phyloP scores from a whole-genome alignment of 1,140 invertebrate species.

The Fopius arisanus region DNA sequence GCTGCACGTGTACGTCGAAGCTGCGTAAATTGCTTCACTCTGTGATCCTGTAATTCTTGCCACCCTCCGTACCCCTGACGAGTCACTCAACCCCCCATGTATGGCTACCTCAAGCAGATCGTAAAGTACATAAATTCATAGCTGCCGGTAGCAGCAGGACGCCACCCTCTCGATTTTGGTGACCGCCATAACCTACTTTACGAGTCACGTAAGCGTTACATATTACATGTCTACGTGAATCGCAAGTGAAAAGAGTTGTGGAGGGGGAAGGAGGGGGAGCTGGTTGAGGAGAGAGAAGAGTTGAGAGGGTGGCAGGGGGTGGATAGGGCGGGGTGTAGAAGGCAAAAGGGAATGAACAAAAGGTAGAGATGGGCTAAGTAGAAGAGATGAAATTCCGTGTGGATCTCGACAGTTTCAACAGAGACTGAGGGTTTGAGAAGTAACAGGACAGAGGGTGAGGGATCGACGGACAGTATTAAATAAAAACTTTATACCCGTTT shows the following conservation, averaged over 20 bases:
- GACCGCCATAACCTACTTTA: slow-evolving; percentile 29
- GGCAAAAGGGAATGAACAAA: neutral
- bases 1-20: neutral
- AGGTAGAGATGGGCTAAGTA: neutral
- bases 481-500: slow-evolving; percentile 16
- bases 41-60: neutral
- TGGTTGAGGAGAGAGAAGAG: too few species aligned
- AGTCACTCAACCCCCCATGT: neutral
- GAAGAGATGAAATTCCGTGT: slow-evolving; percentile 5
- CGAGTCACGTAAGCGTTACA: slow-evolving; percentile 42
- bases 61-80: too few species aligned
- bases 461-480: slow-evolving; percentile 4
- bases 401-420: slow-evolving; percentile 4
- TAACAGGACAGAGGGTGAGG: neutral
- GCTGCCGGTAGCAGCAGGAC: neutral
- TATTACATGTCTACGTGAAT: slow-evolving; percentile 39
- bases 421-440: neutral
- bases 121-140: slow-evolving; percentile 32
- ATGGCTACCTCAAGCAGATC: slow-evolving; percentile 5
- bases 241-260: slow-evolving; percentile 15
- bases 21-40: neutral
- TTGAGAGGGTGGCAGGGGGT: too few species aligned
- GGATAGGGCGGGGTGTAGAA: neutral
- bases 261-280: neutral
- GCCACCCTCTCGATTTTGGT: slow-evolving; percentile 11